These are phyloP conservation scores for Glaucidium brasilianum DNA, from an alignment of 2,113 vertebrate species.

Conservation along the genomic window DNA sequence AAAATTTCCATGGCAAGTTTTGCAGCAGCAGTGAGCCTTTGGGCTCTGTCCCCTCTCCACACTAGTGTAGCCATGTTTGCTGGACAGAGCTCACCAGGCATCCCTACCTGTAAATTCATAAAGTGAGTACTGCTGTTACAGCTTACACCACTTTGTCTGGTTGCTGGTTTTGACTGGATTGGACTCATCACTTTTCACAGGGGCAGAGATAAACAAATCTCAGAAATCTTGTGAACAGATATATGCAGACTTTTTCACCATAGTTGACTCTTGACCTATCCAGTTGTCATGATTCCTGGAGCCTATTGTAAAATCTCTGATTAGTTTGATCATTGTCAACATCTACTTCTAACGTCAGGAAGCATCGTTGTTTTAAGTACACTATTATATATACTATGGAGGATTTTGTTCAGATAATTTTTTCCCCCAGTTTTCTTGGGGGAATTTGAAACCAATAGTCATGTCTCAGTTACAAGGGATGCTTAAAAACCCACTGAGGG, in stretches of 20 bases:
- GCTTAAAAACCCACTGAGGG: background rate
- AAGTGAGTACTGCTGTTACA: background rate
- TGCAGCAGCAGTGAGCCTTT: background rate
- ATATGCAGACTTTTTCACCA: background rate
- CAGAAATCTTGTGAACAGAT: background rate
- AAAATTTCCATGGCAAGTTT: background rate
- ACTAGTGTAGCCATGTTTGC: accelerated
- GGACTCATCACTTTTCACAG: background rate
- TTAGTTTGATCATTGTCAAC: background rate
- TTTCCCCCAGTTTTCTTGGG: background rate
- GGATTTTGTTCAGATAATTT: background rate
- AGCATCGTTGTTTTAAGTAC: background rate
- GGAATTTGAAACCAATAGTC: background rate
- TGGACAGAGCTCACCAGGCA: background rate
- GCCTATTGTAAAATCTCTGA: background rate
- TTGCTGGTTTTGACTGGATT: background rate
- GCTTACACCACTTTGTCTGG: background rate
- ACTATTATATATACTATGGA: background rate
- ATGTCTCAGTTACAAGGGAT: background rate
- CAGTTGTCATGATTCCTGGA: background rate
- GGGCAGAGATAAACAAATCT: background rate
- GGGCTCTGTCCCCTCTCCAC: background rate
- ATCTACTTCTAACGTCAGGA: background rate
- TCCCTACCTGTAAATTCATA: background rate
- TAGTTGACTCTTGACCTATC: background rate